Evolutionary conservation across 1,140 invertebrate species (phyloP), one percentile per base, ranked within the genome.

Genomic region (Vollenhovia emeryi): DNA sequence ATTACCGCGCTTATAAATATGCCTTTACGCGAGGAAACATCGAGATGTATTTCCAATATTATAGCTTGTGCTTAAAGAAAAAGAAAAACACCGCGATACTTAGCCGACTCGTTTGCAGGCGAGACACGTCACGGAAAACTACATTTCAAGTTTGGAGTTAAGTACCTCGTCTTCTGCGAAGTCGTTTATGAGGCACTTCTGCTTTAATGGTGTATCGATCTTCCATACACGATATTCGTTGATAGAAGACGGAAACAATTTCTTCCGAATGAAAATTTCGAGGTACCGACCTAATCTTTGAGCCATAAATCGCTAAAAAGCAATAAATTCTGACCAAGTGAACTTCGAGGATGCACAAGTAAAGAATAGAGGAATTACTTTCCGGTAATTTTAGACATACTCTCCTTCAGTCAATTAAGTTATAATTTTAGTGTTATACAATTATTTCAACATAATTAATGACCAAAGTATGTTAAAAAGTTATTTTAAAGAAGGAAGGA

Each of bases 81-180:
- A 73, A 52, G 45, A 48, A 48, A 18, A 18, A 18, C 18, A n/a
- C 18, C 30, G 8, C 30, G 6, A 36, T 18, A 40, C 33, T 57
- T 57, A 13, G 4, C 0, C 6, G 33, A 40, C 4, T 40, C 36
- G n/a, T 73, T 73, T 71, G 18, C 45, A 57, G 8, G 13, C 33
- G 21, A 43, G 15, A 5, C 15, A 75, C 21, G 33, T 55, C 33
- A 74, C 6, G 50, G 15, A 7, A 36, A 57, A 45, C 15, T 30
- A n/a, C 9, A 30, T 75, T 27, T 75, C 24, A 43, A 60, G 52
- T 75, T 75, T 27, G 36, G 4, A 75, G 15, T 75, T 59, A 43
- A 24, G 6, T 36, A 11, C 48, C 27, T 52, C 15, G 36, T 27
- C n/a, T 60, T 62, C 40, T 45, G 18, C 36, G 24, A 57, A 40